A percentile compares a stretch with the other conserved stretches of the same genome.
These are phyloP conservation scores for Drosophila ananassae DNA, from an alignment of 1,140 invertebrate genomes.

Conservation along the genomic window DNA sequence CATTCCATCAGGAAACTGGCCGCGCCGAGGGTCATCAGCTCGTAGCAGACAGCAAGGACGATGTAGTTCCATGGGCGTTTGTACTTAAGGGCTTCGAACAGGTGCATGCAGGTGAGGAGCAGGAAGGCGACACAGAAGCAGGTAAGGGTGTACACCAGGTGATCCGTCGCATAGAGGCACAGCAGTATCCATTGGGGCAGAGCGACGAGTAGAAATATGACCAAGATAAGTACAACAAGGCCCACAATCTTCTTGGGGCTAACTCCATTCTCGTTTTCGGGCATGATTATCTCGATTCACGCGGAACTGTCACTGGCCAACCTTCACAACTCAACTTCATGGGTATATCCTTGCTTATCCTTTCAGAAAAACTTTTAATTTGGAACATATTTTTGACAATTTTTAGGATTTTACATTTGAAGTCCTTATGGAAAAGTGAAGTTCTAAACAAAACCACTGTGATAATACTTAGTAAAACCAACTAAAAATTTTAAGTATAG, in stretches of 20 bases:
- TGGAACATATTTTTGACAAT: neutral
- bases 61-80: conserved; percentile 8
- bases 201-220: conserved; percentile 15
- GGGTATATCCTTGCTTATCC: neutral
- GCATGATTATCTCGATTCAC: neutral
- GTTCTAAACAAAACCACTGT: neutral
- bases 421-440: neutral
- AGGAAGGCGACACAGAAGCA: neutral
- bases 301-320: no score
- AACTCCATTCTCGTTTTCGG: neutral
- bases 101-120: conserved; percentile 7
- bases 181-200: conserved; percentile 55
- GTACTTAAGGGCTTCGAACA: neutral
- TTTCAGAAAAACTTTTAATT: neutral
- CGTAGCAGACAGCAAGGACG: conserved; percentile 19
- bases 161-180: neutral
- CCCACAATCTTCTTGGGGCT: neutral
- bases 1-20: conserved; percentile 31
- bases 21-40: conserved; percentile 43
- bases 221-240: neutral
- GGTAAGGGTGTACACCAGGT: neutral
- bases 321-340: no score
- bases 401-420: no score
- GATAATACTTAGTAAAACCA: neutral
- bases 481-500: no score